Evolutionary conservation across 2,113 vertebrate genomes (phyloP).

Genomic region (Puntigrus tetrazona): DNA sequence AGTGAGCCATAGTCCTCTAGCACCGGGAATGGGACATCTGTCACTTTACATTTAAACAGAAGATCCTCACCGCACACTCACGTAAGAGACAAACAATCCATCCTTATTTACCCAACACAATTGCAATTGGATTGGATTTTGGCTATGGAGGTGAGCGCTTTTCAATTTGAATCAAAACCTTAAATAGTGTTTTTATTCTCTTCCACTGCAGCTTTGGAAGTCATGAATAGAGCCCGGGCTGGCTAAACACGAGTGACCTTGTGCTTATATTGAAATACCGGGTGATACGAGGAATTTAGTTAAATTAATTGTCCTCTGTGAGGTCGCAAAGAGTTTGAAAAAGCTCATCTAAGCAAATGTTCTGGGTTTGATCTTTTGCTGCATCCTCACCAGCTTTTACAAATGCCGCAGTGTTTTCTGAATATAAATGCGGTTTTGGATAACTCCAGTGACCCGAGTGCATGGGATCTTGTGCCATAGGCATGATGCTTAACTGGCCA

Average conservation of each 20-base stretch:
- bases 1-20: conserved; percentile 52
- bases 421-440: conserved; percentile 41
- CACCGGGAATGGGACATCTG: conserved; percentile 62
- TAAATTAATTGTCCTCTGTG: conserved; percentile 43
- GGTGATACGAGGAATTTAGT: conserved; percentile 41
- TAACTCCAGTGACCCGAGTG: conserved; percentile 19
- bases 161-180: conserved; percentile 68
- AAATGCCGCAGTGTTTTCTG: conserved; percentile 30
- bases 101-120: conserved; percentile 75
- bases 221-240: conserved; percentile 26
- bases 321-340: conserved; percentile 6
- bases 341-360: conserved; percentile 5
- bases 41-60: conserved; percentile 73
- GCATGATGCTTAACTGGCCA: conserved; percentile 4
- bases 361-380: conserved; percentile 26
- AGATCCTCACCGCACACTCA: conserved; percentile 63
- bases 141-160: conserved; percentile 69
- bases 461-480: neutral
- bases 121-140: conserved; percentile 75
- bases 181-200: conserved; percentile 65
- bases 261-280: conserved; percentile 39
- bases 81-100: conserved; percentile 75
- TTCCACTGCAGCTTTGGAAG: conserved; percentile 46
- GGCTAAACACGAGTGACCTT: conserved; percentile 43
- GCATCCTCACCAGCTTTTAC: conserved; percentile 22